Conservation (phyloP, 2,113 vertebrate genomes). For the Rhynchomys soricoides region DNA sequence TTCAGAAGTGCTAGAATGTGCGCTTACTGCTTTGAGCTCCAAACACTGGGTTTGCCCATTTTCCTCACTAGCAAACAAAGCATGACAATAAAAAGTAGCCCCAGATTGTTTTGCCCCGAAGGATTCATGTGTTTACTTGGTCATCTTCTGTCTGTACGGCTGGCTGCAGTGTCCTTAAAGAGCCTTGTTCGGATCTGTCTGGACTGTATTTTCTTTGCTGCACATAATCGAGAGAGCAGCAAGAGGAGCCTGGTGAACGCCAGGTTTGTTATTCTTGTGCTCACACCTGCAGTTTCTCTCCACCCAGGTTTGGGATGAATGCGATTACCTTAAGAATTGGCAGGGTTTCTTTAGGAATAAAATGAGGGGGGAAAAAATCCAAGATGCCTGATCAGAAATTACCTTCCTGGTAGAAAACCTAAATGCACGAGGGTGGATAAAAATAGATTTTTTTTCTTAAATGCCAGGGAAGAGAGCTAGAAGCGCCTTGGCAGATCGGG, state of each 20-base stretch:
- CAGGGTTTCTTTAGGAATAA: slow-evolving; percentile 63
- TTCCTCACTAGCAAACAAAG: slow-evolving; percentile 33
- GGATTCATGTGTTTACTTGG: not conserved
- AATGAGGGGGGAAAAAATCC: not conserved
- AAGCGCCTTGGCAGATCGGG: slow-evolving; percentile 63
- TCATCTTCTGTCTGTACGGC: not conserved
- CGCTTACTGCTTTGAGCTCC: slow-evolving; percentile 17
- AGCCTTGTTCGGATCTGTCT: slow-evolving; percentile 18
- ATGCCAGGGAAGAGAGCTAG: slow-evolving; percentile 77
- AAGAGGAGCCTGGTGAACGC: slow-evolving; percentile 32
- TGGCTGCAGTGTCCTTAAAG: not conserved
- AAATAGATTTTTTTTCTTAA: slow-evolving; percentile 78
- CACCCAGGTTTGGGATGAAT: slow-evolving; percentile 63
- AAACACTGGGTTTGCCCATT: not conserved
- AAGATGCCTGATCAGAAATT: slow-evolving; percentile 70
- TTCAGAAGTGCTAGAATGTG: not conserved
- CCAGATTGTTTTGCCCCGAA: not conserved
- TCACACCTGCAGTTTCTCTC: slow-evolving; percentile 67
- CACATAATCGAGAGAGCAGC: not conserved
- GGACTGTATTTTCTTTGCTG: slow-evolving; percentile 19
- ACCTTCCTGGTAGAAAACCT: slow-evolving; percentile 79
- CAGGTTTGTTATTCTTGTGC: not conserved
- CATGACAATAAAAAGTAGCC: not conserved
- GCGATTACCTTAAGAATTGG: slow-evolving; percentile 55
- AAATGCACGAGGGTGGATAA: slow-evolving; percentile 66